phyloP scores from a whole-genome alignment of 2,113 vertebrate species.

The Odontesthes bonariensis region DNA sequence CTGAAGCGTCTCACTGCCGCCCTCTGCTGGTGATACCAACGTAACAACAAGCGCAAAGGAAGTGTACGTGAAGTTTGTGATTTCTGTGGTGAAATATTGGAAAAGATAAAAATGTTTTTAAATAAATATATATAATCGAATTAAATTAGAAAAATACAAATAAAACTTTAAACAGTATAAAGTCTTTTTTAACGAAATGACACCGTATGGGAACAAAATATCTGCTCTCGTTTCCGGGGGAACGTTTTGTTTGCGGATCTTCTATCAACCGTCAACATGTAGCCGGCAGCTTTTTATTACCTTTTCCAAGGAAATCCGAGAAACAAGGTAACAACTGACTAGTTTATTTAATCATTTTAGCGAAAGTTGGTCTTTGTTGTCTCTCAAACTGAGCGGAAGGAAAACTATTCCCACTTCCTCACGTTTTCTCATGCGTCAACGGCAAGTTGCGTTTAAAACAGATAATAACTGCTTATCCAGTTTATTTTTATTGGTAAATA shows the following conservation, averaged over 20 bases:
- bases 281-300: not conserved
- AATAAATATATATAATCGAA: no score
- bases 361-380: no score
- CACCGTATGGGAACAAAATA: not conserved
- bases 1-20: not conserved
- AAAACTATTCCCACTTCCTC: not conserved
- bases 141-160: no score
- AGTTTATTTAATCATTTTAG: not conserved
- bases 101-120: no score
- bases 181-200: no score
- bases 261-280: not conserved
- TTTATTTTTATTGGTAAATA: no score
- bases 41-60: not conserved
- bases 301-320: not conserved
- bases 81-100: not conserved
- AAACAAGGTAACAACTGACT: not conserved
- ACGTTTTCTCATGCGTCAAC: no score
- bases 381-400: no score
- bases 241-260: not conserved
- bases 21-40: slow-evolving; percentile 24
- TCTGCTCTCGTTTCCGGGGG: slow-evolving; percentile 54
- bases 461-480: no score
- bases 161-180: no score
- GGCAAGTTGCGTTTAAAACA: no score
- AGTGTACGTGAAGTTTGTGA: not conserved